Conservation (phyloP, 2,797 vertebrate species). For the Gorsachius magnificus region DNA sequence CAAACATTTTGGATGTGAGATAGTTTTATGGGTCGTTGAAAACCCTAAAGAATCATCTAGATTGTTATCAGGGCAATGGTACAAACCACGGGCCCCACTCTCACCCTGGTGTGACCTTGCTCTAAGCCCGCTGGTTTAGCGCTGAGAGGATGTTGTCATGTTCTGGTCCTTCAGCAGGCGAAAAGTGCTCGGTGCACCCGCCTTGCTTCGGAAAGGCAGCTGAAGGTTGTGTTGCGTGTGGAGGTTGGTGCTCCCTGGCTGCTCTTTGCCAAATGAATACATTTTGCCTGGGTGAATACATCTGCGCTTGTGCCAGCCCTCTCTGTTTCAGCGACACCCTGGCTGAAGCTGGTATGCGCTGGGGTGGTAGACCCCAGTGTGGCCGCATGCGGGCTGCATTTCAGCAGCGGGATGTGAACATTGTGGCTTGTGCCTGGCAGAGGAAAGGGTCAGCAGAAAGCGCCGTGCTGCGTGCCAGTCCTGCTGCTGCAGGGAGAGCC, state of each 20-base stretch:
- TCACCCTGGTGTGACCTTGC: background rate
- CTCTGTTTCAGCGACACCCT: background rate
- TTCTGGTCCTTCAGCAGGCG: background rate
- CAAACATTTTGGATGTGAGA: background rate
- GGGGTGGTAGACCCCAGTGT: background rate
- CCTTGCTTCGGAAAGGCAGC: background rate
- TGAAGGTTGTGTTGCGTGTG: fast-evolving
- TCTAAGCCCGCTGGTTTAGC: background rate
- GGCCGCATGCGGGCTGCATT: background rate
- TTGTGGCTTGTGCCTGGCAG: background rate
- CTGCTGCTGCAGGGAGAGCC: background rate
- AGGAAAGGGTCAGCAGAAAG: background rate
- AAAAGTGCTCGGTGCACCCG: fast-evolving
- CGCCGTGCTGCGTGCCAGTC: background rate
- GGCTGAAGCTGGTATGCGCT: fast-evolving
- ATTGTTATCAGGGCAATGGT: background rate
- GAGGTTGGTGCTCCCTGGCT: background rate
- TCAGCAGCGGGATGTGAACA: background rate
- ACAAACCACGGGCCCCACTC: background rate
- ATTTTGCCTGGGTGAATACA: background rate
- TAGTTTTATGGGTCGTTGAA: constrained; percentile 8
- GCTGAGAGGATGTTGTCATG: background rate
- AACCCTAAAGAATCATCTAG: background rate
- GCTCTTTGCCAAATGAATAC: background rate
- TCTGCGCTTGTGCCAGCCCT: background rate